A percentile compares a stretch with the other conserved stretches of the same genome.
phyloP scores from a whole-genome alignment of 2,113 vertebrate genomes.

The Oceanites oceanicus region DNA sequence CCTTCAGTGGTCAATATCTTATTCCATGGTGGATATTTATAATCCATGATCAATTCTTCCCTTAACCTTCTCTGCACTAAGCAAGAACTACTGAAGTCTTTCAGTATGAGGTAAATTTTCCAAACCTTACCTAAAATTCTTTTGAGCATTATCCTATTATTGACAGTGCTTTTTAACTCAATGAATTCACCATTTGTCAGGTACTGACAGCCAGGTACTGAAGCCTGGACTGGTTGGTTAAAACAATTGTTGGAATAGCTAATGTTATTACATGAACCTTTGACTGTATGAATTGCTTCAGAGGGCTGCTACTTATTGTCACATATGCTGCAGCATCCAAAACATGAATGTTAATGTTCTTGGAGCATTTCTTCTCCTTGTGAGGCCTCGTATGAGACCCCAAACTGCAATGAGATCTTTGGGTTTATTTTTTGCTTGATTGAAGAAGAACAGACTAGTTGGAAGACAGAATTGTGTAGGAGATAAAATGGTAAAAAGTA shows the following conservation, averaged over 20 bases:
- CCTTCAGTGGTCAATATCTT: neutral
- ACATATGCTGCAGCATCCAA: fast-evolving
- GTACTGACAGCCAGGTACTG: neutral
- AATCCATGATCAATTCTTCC: neutral
- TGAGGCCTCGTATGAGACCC: neutral
- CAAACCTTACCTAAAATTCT: neutral
- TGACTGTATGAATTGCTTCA: neutral
- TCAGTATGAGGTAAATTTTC: neutral
- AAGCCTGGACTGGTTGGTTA: neutral
- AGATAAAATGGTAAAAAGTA: neutral
- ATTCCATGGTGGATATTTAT: neutral
- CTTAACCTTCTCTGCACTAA: neutral
- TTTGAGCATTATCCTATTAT: neutral
- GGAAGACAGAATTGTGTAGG: neutral
- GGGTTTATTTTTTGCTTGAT: neutral
- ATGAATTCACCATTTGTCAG: neutral
- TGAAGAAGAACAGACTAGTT: neutral
- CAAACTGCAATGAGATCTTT: neutral
- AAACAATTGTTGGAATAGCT: neutral
- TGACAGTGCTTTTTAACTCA: neutral
- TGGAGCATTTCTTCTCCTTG: neutral
- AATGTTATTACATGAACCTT: neutral
- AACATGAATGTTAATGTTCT: neutral
- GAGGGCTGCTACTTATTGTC: neutral
- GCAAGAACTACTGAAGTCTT: neutral